Conservation (phyloP, 1,140 invertebrate genomes). For the Drosophila lacertosa region DNA sequence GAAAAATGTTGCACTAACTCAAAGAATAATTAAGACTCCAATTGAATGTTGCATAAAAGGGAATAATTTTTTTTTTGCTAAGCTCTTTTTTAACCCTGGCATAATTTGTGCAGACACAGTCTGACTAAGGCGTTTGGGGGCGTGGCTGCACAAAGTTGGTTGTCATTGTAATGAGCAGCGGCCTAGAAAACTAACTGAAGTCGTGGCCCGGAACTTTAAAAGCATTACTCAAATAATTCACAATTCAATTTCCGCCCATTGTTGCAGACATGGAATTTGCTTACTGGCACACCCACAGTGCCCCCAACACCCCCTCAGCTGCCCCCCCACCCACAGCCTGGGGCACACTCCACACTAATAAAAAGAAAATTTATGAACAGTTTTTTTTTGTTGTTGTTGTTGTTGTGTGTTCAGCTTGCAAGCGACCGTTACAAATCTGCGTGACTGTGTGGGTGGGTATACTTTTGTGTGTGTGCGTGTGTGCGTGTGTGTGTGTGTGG, state of each 20-base stretch:
- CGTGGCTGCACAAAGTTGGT: slow-evolving; percentile 33
- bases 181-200: slow-evolving; percentile 54
- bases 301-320: background rate
- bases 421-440: slow-evolving; percentile 31
- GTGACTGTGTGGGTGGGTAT: background rate
- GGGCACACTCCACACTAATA: slow-evolving; percentile 44
- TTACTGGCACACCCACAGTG: slow-evolving; percentile 35
- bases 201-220: slow-evolving; percentile 64
- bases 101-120: slow-evolving; percentile 60
- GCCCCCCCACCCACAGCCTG: background rate
- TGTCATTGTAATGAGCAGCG: slow-evolving; percentile 54
- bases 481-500: slow-evolving; percentile 24
- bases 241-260: slow-evolving; percentile 77
- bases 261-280: slow-evolving; percentile 66
- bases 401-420: slow-evolving; percentile 24
- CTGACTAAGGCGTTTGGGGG: slow-evolving; percentile 48
- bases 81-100: slow-evolving; percentile 51
- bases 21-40: no score
- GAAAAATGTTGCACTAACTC: no score
- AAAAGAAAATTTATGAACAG: slow-evolving; percentile 71
- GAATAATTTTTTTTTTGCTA: no score
- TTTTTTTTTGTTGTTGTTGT: no score
- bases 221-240: slow-evolving; percentile 75
- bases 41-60: no score
- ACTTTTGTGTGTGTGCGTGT: slow-evolving; percentile 1